Conservation (phyloP, 2,797 vertebrate genomes). For the Cyclopterus lumpus region DNA sequence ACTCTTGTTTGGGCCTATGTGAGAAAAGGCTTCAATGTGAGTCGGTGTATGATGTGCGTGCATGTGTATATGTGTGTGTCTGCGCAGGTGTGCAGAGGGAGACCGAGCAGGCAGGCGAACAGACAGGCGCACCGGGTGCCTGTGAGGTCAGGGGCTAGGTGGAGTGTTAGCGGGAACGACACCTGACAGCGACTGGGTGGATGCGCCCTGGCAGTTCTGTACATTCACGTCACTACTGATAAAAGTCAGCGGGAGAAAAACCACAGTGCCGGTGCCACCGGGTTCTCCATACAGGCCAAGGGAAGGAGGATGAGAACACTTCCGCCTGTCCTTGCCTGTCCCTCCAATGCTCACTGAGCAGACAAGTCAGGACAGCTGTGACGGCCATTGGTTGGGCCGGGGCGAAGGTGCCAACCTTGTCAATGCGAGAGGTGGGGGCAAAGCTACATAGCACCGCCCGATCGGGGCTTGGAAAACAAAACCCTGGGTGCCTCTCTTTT, state of each 20-base stretch:
- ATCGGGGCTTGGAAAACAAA: conserved; percentile 59
- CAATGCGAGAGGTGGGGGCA: conserved; percentile 65
- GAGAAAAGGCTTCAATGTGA: conserved; percentile 32
- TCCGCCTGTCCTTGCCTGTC: conserved; percentile 74
- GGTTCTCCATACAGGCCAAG: conserved; percentile 67
- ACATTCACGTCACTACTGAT: conserved; percentile 79
- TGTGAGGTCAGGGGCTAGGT: conserved; percentile 80
- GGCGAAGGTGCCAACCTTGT: conserved; percentile 71
- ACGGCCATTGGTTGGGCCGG: conserved; percentile 57
- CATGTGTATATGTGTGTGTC: conserved; percentile 24
- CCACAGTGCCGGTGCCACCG: conserved; percentile 58
- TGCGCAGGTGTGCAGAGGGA: conserved; percentile 59
- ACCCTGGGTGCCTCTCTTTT: conserved; percentile 49
- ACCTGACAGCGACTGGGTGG: conserved; percentile 78
- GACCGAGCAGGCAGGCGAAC: conserved; percentile 55
- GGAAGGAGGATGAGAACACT: conserved; percentile 68
- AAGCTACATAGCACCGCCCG: conserved; percentile 44
- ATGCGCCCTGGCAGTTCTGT: conserved; percentile 83
- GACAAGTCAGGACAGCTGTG: conserved; percentile 72
- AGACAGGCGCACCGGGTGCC: conserved; percentile 66
- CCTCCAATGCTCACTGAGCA: conserved; percentile 70
- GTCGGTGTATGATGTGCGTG: conserved; percentile 37
- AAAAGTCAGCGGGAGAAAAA: conserved; percentile 77
- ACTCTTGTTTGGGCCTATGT: conserved; percentile 33
- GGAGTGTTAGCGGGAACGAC: conserved; percentile 81